Evolutionary conservation across 2,888 invertebrate genomes (phyloP).

Genomic region (Notocelia uddmanniana): DNA sequence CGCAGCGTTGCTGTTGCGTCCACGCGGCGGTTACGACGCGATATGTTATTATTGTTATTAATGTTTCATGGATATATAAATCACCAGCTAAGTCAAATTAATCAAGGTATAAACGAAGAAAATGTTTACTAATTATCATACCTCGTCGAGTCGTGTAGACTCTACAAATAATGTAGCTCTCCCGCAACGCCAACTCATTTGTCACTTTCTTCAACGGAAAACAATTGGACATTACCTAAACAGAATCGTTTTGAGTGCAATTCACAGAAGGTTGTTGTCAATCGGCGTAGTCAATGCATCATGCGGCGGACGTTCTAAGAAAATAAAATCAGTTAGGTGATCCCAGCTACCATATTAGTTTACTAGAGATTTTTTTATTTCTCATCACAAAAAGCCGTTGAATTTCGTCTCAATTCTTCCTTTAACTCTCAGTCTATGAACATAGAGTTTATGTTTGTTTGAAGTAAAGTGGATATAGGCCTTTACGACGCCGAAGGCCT

Average conservation of each 20-base stretch:
- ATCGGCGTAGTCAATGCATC: slow-evolving; percentile 51
- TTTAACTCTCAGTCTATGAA: slow-evolving; percentile 58
- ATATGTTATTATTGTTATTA: not conserved
- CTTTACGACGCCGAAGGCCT: slow-evolving; percentile 64
- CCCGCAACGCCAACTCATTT: slow-evolving; percentile 18
- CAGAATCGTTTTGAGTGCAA: slow-evolving; percentile 26
- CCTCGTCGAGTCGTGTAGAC: not conserved
- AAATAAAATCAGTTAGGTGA: slow-evolving; percentile 75
- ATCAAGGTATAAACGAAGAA: not conserved
- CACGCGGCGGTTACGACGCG: not conserved
- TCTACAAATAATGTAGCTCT: slow-evolving; percentile 17
- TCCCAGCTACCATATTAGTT: slow-evolving; percentile 77
- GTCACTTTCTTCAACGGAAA: slow-evolving; percentile 36
- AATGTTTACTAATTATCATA: slow-evolving; percentile 25
- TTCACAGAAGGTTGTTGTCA: slow-evolving; percentile 51
- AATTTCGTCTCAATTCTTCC: slow-evolving; percentile 54
- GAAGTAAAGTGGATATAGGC: slow-evolving; percentile 57
- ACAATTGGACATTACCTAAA: slow-evolving; percentile 36
- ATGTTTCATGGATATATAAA: not conserved
- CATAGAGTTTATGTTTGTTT: slow-evolving; percentile 67
- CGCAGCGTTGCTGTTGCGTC: slow-evolving; percentile 57
- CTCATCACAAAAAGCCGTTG: slow-evolving; percentile 57
- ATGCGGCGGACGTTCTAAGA: slow-evolving; percentile 70
- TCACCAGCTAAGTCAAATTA: not conserved
- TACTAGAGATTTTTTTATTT: slow-evolving; percentile 68